Conservation (phyloP, 2,888 invertebrate genomes). For the Leuctra nigra region DNA sequence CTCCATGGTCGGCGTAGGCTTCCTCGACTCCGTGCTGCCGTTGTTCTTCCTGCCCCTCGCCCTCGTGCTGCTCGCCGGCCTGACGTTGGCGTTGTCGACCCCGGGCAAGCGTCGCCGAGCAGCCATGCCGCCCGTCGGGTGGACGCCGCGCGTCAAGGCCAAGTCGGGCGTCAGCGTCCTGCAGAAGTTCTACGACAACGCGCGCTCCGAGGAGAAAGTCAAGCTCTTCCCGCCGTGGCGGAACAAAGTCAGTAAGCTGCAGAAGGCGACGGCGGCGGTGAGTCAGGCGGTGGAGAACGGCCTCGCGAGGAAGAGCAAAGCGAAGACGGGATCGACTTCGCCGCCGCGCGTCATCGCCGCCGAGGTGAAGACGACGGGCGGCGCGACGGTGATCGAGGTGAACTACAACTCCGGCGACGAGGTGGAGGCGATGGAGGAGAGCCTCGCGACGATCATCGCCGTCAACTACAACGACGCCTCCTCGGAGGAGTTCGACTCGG, state of each 20-base stretch:
- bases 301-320: neutral
- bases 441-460: constrained; percentile 15
- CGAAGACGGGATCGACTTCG: neutral
- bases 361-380: constrained; percentile 10
- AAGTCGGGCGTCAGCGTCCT: neutral
- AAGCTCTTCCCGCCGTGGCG: constrained; percentile 7
- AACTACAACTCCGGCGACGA: neutral
- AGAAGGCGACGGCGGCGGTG: neutral
- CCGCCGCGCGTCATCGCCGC: constrained; percentile 17
- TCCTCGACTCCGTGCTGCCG: neutral
- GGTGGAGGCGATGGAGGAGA: neutral
- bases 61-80: neutral
- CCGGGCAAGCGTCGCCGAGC: neutral
- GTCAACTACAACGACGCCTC: constrained; percentile 11
- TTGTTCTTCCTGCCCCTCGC: neutral
- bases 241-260: constrained; percentile 10
- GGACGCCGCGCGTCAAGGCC: neutral
- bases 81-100: neutral
- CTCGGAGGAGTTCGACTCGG: constrained; percentile 11
- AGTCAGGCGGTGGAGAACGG: neutral
- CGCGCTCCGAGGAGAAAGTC: neutral
- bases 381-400: constrained; percentile 14
- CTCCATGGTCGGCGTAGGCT: neutral
- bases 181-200: neutral
- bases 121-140: constrained; percentile 5